Evolutionary conservation across 2,113 vertebrate genomes (phyloP).

Genomic region (Labrus mixtus): DNA sequence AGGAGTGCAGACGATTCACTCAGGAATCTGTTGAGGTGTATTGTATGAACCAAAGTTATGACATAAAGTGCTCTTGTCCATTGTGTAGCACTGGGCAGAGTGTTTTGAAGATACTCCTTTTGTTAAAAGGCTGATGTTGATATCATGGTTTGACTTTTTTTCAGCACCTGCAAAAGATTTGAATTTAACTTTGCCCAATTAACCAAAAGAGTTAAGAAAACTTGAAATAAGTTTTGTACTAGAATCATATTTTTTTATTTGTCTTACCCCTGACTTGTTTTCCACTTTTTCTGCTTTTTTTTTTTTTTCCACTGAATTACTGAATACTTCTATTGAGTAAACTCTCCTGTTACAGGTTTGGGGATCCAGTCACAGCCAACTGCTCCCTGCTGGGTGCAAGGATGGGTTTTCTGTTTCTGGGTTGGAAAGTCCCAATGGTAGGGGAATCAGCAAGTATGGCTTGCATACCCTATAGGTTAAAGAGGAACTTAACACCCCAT

Average conservation of each 20-base stretch:
- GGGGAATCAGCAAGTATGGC: not conserved
- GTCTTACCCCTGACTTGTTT: not conserved
- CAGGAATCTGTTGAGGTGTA: no score
- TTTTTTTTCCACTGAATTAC: no score
- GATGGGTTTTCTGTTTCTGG: not conserved
- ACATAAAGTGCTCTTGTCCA: no score
- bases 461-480: no score
- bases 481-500: no score
- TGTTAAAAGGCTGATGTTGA: no score
- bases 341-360: slow-evolving; percentile 59
- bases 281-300: not conserved
- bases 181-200: not conserved
- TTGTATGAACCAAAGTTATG: no score
- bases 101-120: no score
- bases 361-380: slow-evolving; percentile 66
- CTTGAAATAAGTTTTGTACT: not conserved
- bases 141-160: no score
- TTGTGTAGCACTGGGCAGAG: no score
- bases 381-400: slow-evolving; percentile 54
- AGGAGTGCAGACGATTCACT: no score
- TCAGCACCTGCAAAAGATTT: no score
- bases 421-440: slow-evolving; percentile 60
- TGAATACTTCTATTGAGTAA: not conserved
- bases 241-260: not conserved
- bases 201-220: not conserved